Evolutionary conservation across 2,888 invertebrate genomes (phyloP).

Genomic region (Noctua comes): DNA sequence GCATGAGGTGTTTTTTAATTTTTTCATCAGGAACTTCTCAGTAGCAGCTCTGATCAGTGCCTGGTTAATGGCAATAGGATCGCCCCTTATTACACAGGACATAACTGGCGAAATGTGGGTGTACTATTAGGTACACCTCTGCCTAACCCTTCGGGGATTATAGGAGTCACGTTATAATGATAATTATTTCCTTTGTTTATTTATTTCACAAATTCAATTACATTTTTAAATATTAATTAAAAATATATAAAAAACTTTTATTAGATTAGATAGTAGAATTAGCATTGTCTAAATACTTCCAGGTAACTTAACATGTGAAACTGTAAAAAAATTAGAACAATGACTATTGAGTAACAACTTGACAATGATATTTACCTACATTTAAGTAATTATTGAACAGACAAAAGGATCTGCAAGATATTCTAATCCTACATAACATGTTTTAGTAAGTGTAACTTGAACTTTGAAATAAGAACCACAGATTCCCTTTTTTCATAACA

Average conservation of each 20-base stretch:
- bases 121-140: no score
- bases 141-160: neutral
- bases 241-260: no score
- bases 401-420: neutral
- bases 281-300: slow-evolving; percentile 17
- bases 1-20: no score
- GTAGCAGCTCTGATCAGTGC: neutral
- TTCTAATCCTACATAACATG: neutral
- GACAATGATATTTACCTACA: no score
- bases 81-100: neutral
- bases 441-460: neutral
- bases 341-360: neutral
- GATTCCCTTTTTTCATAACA: neutral
- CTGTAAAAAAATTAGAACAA: slow-evolving; percentile 3
- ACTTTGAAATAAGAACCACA: neutral
- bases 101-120: neutral
- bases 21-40: no score
- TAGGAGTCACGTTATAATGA: neutral
- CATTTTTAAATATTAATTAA: no score
- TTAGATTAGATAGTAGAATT: no score
- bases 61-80: neutral
- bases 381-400: neutral
- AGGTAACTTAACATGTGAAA: neutral
- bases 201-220: no score
- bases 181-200: no score